A percentile compares a stretch with the other conserved stretches of the same genome.
Evolutionary conservation across 2,888 invertebrate genomes (phyloP).

Genomic region (Aleiodes alternator): DNA sequence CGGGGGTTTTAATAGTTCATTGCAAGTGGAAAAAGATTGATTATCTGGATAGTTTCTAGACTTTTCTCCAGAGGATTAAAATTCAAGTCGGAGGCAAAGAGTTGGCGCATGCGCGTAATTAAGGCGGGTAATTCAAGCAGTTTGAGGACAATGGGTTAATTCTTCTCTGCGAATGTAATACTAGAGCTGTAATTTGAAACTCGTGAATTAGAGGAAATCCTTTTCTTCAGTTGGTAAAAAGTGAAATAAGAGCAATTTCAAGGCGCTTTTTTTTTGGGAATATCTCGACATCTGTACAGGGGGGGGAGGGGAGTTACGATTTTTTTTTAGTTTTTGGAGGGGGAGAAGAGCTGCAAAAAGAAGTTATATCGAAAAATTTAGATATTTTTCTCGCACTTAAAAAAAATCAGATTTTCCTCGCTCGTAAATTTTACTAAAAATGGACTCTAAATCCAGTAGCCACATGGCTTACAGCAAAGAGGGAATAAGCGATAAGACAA

Average conservation of each 20-base stretch:
- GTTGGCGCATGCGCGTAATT: conserved; percentile 35
- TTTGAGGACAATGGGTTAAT: conserved; percentile 43
- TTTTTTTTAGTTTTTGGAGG: too few species aligned
- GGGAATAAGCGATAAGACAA: conserved; percentile 21
- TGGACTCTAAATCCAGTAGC: conserved; percentile 27
- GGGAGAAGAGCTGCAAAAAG: neutral
- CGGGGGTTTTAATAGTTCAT: conserved; percentile 27
- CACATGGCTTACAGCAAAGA: conserved; percentile 28
- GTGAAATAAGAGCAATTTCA: too few species aligned
- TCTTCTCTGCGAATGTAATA: neutral
- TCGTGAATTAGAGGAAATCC: neutral
- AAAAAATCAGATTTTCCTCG: too few species aligned
- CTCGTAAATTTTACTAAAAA: too few species aligned
- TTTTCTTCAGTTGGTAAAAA: neutral
- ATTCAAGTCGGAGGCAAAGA: neutral
- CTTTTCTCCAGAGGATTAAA: neutral
- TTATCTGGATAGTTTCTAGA: neutral
- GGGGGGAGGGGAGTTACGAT: too few species aligned
- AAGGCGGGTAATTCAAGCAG: conserved; percentile 63
- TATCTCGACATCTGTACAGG: too few species aligned
- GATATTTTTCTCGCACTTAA: too few species aligned
- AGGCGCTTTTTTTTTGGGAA: too few species aligned
- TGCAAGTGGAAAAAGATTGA: conserved; percentile 29
- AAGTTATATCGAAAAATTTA: neutral
- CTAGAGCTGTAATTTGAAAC: conserved; percentile 52